These are phyloP conservation scores for Meleagris gallopavo DNA, from an alignment of 2,113 vertebrate genomes.

Conservation along the genomic window DNA sequence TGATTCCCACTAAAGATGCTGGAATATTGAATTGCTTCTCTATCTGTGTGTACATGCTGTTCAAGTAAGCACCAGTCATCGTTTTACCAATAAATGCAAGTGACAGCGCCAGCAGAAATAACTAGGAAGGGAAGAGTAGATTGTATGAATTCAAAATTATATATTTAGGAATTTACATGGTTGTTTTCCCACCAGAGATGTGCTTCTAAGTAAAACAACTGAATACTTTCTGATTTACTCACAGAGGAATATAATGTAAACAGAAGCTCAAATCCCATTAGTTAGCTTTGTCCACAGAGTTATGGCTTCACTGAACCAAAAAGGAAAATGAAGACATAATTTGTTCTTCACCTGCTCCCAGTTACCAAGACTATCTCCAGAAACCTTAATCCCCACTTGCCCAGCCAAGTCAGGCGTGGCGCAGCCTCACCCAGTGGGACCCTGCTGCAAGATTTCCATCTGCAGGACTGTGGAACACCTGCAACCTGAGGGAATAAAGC, in stretches of 20 bases:
- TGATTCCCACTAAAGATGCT: constrained; percentile 80
- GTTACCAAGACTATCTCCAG: neutral
- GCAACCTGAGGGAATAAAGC: neutral
- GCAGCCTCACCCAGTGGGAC: neutral
- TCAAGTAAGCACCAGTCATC: constrained; percentile 80
- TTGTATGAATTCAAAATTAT: neutral
- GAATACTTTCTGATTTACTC: neutral
- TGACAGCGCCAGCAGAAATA: constrained; percentile 80
- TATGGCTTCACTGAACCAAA: neutral
- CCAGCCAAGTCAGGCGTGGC: neutral
- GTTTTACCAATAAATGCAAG: constrained; percentile 81
- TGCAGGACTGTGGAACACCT: neutral
- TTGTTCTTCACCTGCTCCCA: neutral
- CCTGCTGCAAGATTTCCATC: constrained; percentile 57
- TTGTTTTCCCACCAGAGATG: neutral
- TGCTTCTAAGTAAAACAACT: neutral
- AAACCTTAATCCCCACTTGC: neutral
- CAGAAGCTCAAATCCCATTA: neutral
- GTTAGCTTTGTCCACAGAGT: neutral
- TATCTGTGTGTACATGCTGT: constrained; percentile 85
- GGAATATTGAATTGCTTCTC: constrained; percentile 85
- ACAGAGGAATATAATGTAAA: neutral
- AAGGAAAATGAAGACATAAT: neutral
- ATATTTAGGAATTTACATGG: neutral
- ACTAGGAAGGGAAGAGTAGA: constrained; percentile 61